Percentiles rank a stretch among this genome's conserved stretches.
These are phyloP conservation scores for Drosophila willistoni DNA, from an alignment of 1,140 invertebrate species.

Conservation along the genomic window DNA sequence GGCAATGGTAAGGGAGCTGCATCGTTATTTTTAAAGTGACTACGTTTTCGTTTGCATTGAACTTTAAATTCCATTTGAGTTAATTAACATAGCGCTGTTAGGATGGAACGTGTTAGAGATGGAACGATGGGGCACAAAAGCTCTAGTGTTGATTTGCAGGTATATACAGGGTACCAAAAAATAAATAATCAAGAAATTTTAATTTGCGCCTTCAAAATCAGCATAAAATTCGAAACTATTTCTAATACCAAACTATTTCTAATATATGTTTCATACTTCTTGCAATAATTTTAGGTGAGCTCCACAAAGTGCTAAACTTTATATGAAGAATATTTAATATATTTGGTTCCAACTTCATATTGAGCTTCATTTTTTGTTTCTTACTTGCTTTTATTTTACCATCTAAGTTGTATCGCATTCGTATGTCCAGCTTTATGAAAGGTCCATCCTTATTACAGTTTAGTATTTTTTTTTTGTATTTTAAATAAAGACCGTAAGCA, in stretches of 20 bases:
- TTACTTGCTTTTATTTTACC: too few relatives aligned
- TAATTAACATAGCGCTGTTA: not conserved
- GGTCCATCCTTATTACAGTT: not conserved
- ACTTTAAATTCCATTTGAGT: slow-evolving; percentile 54
- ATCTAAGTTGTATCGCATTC: too few relatives aligned
- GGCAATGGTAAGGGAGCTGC: slow-evolving; percentile 37
- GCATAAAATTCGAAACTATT: too few relatives aligned
- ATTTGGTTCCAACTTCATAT: too few relatives aligned
- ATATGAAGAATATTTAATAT: too few relatives aligned
- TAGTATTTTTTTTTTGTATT: slow-evolving; percentile 4
- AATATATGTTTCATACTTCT: too few relatives aligned
- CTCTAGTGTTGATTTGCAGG: not conserved
- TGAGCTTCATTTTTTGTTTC: too few relatives aligned
- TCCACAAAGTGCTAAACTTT: not conserved
- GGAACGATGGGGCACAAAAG: not conserved
- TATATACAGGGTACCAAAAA: too few relatives aligned
- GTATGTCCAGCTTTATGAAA: not conserved
- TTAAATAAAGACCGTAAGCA: not conserved
- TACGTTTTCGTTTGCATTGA: slow-evolving; percentile 57
- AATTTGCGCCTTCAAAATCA: too few relatives aligned
- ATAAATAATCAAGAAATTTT: too few relatives aligned
- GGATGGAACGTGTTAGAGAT: not conserved
- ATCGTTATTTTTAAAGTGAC: not conserved
- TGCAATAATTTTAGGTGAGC: too few relatives aligned
- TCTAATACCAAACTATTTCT: too few relatives aligned